A percentile compares a stretch with the other conserved stretches of the same genome.
Conservation (phyloP, 2,888 invertebrate species). For the Plusia festucae region DNA sequence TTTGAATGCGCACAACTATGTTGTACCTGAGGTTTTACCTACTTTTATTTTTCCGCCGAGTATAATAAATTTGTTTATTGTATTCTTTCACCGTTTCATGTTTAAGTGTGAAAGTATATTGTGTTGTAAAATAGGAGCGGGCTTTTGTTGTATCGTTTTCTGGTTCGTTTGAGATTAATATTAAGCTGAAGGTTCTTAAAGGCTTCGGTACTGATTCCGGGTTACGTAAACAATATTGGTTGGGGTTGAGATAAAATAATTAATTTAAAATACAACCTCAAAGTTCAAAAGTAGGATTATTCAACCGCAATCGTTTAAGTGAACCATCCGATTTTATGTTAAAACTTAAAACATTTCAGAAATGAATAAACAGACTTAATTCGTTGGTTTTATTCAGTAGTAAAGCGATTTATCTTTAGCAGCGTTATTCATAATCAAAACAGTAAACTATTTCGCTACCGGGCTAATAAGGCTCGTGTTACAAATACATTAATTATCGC, state of each 20-base stretch:
- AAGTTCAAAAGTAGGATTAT: neutral
- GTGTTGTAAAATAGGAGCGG: slow-evolving; percentile 35
- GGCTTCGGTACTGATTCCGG: slow-evolving; percentile 3
- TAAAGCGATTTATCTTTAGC: neutral
- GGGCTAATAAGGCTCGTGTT: slow-evolving; percentile 72
- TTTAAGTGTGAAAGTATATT: slow-evolving; percentile 46
- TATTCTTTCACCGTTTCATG: slow-evolving; percentile 53
- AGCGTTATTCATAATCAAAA: slow-evolving; percentile 42
- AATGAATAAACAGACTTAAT: neutral
- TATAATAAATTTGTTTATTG: slow-evolving; percentile 61
- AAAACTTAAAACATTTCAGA: neutral
- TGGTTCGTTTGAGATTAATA: slow-evolving; percentile 30
- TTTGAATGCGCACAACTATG: slow-evolving; percentile 58
- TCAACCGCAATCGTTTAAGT: neutral
- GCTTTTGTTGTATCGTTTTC: slow-evolving; percentile 39
- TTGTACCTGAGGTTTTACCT: slow-evolving; percentile 51
- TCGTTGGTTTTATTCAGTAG: neutral
- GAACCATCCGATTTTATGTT: neutral
- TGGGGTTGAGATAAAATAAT: slow-evolving; percentile 33
- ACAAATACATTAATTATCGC: slow-evolving; percentile 75
- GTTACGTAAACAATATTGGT: slow-evolving; percentile 12
- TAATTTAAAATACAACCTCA: slow-evolving; percentile 10
- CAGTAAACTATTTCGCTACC: slow-evolving; percentile 40
- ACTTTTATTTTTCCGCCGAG: slow-evolving; percentile 53
- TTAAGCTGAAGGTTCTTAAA: slow-evolving; percentile 6